A percentile compares a stretch with the other conserved stretches of the same genome.
Evolutionary conservation across 1,140 invertebrate genomes (phyloP).

Genomic region (Brachionus manjavacas): DNA sequence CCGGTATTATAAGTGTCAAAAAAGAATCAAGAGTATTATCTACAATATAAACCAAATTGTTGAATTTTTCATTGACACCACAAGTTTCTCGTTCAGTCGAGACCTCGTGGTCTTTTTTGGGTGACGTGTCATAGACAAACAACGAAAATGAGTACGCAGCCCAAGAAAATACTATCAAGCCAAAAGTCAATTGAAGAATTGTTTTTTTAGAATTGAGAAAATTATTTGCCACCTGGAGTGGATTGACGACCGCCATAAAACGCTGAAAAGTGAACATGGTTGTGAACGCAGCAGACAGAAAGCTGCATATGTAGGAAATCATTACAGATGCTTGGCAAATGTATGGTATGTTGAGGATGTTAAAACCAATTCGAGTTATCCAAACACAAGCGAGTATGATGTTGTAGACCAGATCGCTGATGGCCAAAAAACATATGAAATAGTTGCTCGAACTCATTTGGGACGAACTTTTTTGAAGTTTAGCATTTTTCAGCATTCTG

Average conservation of each 20-base stretch:
- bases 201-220: slow-evolving; percentile 17
- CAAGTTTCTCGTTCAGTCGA: background rate
- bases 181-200: background rate
- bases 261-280: slow-evolving; percentile 41
- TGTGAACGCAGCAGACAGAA: slow-evolving; percentile 40
- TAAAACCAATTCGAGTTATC: slow-evolving; percentile 30
- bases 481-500: background rate
- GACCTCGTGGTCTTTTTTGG: slow-evolving; percentile 23
- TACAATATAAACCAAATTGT: slow-evolving; percentile 31
- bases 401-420: slow-evolving; percentile 34
- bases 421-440: slow-evolving; percentile 23
- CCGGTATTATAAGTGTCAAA: slow-evolving; percentile 33
- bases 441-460: background rate
- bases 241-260: slow-evolving; percentile 23
- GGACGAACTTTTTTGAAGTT: background rate
- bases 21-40: slow-evolving; percentile 36
- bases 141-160: slow-evolving; percentile 17
- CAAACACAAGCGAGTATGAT: slow-evolving; percentile 29
- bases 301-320: slow-evolving; percentile 31
- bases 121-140: slow-evolving; percentile 10
- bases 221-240: background rate
- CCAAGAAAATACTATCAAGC: background rate
- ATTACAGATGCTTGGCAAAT: slow-evolving; percentile 19
- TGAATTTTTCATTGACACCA: slow-evolving; percentile 27
- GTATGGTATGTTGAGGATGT: slow-evolving; percentile 9